Evolutionary conservation across 2,797 vertebrate species (phyloP).

Genomic region (Lepus oiostolus): DNA sequence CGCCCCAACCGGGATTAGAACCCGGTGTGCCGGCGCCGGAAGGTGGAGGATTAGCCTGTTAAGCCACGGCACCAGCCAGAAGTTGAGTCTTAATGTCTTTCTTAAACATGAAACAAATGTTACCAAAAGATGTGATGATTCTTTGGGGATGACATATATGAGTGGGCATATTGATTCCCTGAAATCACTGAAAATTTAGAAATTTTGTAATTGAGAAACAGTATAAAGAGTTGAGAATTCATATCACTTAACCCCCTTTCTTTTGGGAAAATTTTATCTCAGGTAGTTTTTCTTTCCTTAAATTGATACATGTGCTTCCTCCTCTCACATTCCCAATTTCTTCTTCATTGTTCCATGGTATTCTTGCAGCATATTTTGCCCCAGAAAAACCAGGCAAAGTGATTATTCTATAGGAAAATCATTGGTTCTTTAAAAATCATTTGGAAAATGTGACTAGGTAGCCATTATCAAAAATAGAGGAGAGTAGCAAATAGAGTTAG

Average conservation of each 20-base stretch:
- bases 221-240: background rate
- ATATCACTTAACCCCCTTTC: background rate
- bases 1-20: too few relatives aligned
- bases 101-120: constrained; percentile 70
- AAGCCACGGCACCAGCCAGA: background rate
- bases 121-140: constrained; percentile 43
- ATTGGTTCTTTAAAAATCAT: constrained; percentile 31
- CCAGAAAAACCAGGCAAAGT: background rate
- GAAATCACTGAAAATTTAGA: constrained; percentile 5
- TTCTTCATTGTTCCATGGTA: constrained; percentile 13
- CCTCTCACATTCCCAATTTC: background rate
- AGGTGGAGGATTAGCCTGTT: too few relatives aligned
- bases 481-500: background rate
- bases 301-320: constrained; percentile 13
- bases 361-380: background rate
- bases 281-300: constrained; percentile 74
- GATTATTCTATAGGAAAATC: background rate
- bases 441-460: background rate
- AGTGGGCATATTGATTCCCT: constrained; percentile 47
- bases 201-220: constrained; percentile 24
- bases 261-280: constrained; percentile 70
- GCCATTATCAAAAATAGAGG: background rate
- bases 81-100: constrained; percentile 57
- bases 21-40: too few relatives aligned
- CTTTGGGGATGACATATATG: constrained; percentile 14